Conservation (phyloP, 2,797 vertebrate species). For the Mastacembelus armatus region DNA sequence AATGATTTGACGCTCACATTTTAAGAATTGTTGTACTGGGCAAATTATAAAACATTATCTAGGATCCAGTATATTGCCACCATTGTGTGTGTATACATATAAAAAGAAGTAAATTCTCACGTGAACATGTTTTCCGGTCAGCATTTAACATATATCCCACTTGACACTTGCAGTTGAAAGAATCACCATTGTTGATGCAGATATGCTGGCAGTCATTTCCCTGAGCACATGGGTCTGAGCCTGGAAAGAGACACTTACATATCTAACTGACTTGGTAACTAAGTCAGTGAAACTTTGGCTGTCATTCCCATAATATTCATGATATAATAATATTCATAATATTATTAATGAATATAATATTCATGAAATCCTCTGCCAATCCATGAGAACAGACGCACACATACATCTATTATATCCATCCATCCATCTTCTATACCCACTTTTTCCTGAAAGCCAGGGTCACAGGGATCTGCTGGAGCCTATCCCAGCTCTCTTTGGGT, state of each 20-base stretch:
- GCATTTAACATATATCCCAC: conserved; percentile 80
- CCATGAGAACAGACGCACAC: too few species aligned
- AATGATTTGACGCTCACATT: neutral
- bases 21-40: neutral
- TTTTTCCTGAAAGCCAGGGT: too few species aligned
- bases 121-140: conserved; percentile 82
- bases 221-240: conserved; percentile 65
- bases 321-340: too few species aligned
- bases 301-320: neutral
- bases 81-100: neutral
- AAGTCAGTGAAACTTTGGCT: neutral
- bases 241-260: conserved; percentile 42
- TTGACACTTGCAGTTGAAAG: conserved; percentile 81
- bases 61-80: neutral
- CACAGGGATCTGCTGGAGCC: too few species aligned
- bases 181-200: conserved; percentile 73
- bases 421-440: too few species aligned
- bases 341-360: too few species aligned
- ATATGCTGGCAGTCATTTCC: conserved; percentile 84
- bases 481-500: too few species aligned
- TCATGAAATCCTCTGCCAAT: too few species aligned
- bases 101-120: conserved; percentile 65
- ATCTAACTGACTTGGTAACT: neutral
- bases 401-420: too few species aligned
- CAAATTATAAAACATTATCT: neutral